Evolutionary conservation across 2,888 invertebrate genomes (phyloP).

Genomic region (Pachycephus smyrnensis): DNA sequence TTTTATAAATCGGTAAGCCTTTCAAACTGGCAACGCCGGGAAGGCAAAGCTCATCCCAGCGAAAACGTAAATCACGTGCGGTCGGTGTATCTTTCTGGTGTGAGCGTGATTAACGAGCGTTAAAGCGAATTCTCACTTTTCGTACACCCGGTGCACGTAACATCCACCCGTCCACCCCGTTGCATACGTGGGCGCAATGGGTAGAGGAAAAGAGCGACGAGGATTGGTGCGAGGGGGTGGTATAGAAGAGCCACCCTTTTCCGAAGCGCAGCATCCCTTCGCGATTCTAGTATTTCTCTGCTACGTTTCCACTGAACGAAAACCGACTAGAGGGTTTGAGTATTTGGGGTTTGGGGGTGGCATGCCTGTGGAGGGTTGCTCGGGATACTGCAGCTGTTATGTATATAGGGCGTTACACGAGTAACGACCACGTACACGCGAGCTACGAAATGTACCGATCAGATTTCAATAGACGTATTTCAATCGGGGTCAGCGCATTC

Average conservation of each 20-base stretch:
- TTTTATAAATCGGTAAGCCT: neutral
- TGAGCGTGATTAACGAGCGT: conserved; percentile 50
- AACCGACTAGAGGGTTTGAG: neutral
- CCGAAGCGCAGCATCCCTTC: neutral
- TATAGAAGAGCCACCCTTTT: neutral
- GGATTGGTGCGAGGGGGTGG: neutral
- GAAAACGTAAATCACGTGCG: conserved; percentile 3
- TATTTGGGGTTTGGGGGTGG: neutral
- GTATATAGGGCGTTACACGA: neutral
- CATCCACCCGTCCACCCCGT: conserved; percentile 18
- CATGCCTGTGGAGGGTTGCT: neutral
- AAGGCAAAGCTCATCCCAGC: neutral
- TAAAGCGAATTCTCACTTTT: conserved; percentile 41
- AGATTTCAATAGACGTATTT: conserved; percentile 46
- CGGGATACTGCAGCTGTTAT: neutral
- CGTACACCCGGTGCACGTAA: conserved; percentile 45
- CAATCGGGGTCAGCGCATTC: conserved; percentile 44
- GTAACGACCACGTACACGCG: conserved; percentile 3
- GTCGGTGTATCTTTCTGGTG: conserved; percentile 5
- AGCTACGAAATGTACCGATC: conserved; percentile 37
- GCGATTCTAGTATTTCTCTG: neutral
- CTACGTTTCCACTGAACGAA: neutral
- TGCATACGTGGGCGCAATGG: conserved; percentile 28
- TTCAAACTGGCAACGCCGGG: neutral
- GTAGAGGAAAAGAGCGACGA: neutral